phyloP scores from a whole-genome alignment of 2,888 invertebrate genomes.

The Tineola bisselliella region DNA sequence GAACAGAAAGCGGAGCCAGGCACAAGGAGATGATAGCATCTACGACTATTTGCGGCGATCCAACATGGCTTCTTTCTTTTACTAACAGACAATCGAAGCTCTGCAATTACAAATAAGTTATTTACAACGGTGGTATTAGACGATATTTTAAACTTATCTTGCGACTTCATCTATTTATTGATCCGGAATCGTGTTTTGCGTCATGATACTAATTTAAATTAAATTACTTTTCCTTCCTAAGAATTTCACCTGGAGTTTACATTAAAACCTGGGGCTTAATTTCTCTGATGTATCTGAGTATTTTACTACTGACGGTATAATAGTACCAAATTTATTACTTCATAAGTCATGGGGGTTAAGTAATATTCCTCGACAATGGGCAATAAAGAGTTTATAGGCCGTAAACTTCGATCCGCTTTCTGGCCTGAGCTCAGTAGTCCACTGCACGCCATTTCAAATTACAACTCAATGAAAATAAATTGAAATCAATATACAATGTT shows the following conservation, averaged over 20 bases:
- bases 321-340: constrained; percentile 62
- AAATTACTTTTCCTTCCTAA: not conserved
- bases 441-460: constrained; percentile 9
- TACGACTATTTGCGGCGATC: constrained; percentile 17
- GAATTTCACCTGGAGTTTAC: not conserved
- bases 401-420: constrained; percentile 60
- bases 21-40: constrained; percentile 35
- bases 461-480: not conserved
- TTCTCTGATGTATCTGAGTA: constrained; percentile 1
- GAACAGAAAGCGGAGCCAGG: constrained; percentile 21
- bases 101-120: constrained; percentile 47
- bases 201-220: constrained; percentile 9
- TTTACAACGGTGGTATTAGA: constrained; percentile 38
- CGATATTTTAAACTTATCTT: constrained; percentile 42
- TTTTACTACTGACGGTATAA: constrained; percentile 38
- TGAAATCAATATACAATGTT: not conserved
- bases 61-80: constrained; percentile 31
- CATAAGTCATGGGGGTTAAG: constrained; percentile 66
- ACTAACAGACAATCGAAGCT: constrained; percentile 34
- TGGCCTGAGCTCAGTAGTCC: constrained; percentile 39
- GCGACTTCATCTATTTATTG: constrained; percentile 38
- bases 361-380: constrained; percentile 66
- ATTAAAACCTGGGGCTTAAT: constrained; percentile 3
- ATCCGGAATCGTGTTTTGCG: constrained; percentile 23
- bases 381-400: constrained; percentile 65